Evolutionary conservation across 2,797 vertebrate species (phyloP), one percentile per base, ranked within the genome.

Genomic region (Microchirus variegatus): DNA sequence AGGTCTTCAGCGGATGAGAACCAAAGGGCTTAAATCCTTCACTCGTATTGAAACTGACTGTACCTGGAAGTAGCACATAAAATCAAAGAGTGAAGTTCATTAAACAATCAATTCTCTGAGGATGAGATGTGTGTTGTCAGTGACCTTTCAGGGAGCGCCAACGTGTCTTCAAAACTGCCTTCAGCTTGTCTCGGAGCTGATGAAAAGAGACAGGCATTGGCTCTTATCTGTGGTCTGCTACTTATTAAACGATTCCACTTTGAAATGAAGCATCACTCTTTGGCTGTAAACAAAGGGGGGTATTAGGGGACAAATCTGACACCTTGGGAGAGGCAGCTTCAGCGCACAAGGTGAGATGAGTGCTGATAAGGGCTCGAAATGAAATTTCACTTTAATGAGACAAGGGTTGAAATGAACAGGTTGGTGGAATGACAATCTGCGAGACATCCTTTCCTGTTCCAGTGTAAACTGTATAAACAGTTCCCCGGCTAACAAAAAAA

Each of bases 171-270:
- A 80, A 66, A 82, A 62, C 62, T 61, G 67, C 72, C 60, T 70
- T 75, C 59, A 53, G 52, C 65, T 67, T 40, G 67, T 78, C 66
- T 44, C 26, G 43, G 53, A 79, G 59, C 53, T 50, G 67, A 80
- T 62, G 60, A 62, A 70, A 70, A 41, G 16, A 77, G 75, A 76
- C 65, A 54, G 62, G 63, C 68, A 69, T 63, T 10, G 51, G 62
- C 52, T 67, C 70, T 73, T 80, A 83, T 81, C 67, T 70, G 72
- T 64, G 64, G 70, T 61, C 69, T 59, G 74, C 74, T 70, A 67
- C 64, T 83, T 84, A 81, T 87, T 82, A 77, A 82, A 75, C 60
- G 77, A 87, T 89, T 83, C 82, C 78, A 85, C 72, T 86, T 83
- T 84, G 58, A 88, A 85, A 88, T 71, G 43, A 74, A 70, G 73